Percentiles rank a stretch among this genome's conserved stretches.
Conservation (phyloP, 1,140 invertebrate genomes). For the Penaeus chinensis region DNA sequence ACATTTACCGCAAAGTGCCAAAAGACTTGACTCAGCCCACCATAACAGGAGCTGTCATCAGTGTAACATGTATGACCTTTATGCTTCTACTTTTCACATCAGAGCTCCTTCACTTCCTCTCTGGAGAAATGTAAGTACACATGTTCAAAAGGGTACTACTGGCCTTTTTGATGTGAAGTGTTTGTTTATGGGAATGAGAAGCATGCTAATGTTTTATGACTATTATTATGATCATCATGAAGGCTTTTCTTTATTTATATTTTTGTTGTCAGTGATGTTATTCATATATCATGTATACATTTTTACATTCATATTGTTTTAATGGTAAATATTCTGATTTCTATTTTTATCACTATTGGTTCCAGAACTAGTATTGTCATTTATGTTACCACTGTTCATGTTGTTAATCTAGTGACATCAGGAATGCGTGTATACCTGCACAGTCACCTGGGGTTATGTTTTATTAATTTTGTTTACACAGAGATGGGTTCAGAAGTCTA, state of each 20-base stretch:
- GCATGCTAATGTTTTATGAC: constrained; percentile 7
- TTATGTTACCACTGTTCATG: no score
- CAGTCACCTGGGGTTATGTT: no score
- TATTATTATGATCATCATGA: constrained; percentile 4
- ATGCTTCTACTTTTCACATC: constrained; percentile 73
- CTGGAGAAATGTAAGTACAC: constrained; percentile 72
- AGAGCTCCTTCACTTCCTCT: constrained; percentile 73
- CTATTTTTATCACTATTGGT: no score
- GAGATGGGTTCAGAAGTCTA: no score
- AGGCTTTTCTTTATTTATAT: not conserved
- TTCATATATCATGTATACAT: not conserved
- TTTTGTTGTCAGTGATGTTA: not conserved
- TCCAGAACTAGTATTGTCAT: no score
- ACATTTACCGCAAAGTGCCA: constrained; percentile 76
- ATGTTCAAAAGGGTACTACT: constrained; percentile 9
- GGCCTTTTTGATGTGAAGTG: constrained; percentile 7
- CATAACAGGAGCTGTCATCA: constrained; percentile 74
- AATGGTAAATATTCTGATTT: no score
- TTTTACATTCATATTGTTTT: no score
- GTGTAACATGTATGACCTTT: constrained; percentile 72
- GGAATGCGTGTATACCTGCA: no score
- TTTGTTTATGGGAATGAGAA: constrained; percentile 12
- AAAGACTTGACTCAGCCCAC: constrained; percentile 77
- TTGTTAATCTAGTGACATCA: no score
- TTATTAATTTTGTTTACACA: no score